Evolutionary conservation across 2,888 invertebrate species (phyloP).

Genomic region (Parnassius orleans): DNA sequence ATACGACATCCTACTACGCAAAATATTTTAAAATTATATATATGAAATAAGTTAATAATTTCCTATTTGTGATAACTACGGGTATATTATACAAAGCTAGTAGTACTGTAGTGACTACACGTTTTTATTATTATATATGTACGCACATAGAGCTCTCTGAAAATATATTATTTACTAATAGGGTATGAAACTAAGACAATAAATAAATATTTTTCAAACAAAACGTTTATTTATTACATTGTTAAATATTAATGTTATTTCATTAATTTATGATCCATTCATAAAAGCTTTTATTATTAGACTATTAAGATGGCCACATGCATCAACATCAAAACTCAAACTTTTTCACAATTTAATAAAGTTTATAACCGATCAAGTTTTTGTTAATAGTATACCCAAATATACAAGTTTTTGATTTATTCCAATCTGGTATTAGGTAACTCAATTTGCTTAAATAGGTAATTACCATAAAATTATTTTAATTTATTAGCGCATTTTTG

Average conservation of each 20-base stretch:
- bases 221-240: constrained; percentile 15
- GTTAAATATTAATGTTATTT: background rate
- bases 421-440: no score
- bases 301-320: no score
- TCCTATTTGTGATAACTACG: constrained; percentile 20
- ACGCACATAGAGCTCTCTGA: constrained; percentile 18
- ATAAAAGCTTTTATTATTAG: constrained; percentile 13
- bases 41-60: background rate
- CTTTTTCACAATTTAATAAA: background rate
- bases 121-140: background rate
- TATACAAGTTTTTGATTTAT: no score
- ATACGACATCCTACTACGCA: no score
- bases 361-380: constrained; percentile 4
- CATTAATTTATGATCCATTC: constrained; percentile 15
- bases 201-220: constrained; percentile 4
- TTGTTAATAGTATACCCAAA: background rate
- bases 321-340: no score
- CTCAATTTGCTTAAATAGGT: no score
- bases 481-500: constrained; percentile 10
- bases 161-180: constrained; percentile 6
- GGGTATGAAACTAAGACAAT: background rate
- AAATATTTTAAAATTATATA: no score
- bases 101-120: no score
- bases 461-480: constrained; percentile 4
- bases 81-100: constrained; percentile 1